A percentile compares a stretch with the other conserved stretches of the same genome.
These are phyloP conservation scores for Heliconius melpomene DNA, from an alignment of 1,140 invertebrate species.

Conservation along the genomic window DNA sequence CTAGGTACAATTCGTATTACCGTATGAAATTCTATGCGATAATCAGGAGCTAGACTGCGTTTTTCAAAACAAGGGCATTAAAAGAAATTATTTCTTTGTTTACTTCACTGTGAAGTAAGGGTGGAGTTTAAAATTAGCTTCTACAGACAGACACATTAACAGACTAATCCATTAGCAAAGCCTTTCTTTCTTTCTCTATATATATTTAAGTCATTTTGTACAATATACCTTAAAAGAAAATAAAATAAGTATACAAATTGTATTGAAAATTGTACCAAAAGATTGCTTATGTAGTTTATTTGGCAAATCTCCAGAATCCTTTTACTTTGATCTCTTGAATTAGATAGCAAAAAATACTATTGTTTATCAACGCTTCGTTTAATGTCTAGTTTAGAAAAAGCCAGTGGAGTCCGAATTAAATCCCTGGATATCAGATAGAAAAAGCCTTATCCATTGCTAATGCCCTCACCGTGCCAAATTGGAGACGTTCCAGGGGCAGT, in stretches of 20 bases:
- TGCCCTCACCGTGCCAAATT: constrained; percentile 24
- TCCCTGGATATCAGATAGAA: constrained; percentile 21
- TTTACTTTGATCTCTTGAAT: constrained; percentile 22
- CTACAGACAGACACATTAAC: constrained; percentile 6
- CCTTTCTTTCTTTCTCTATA: not conserved
- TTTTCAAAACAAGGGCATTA: not conserved
- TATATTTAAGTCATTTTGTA: not conserved
- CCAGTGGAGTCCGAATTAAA: constrained; percentile 6
- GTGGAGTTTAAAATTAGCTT: constrained; percentile 1
- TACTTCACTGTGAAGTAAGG: not conserved
- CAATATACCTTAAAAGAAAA: not conserved
- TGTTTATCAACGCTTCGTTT: constrained; percentile 21
- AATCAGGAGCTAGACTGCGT: no score
- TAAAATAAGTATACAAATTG: not conserved
- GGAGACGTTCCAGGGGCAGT: constrained; percentile 17
- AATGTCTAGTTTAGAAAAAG: constrained; percentile 21
- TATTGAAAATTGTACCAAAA: no score
- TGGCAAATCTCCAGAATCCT: constrained; percentile 12
- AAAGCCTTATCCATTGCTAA: constrained; percentile 25
- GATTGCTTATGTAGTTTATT: not conserved
- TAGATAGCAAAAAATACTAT: constrained; percentile 9
- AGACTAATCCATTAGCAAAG: constrained; percentile 7
- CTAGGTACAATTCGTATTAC: no score
- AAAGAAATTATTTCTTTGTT: not conserved
- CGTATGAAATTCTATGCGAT: no score